Evolutionary conservation across 2,888 invertebrate genomes (phyloP), one percentile per base, ranked within the genome.

Genomic region (Tryphoninae sp.): DNA sequence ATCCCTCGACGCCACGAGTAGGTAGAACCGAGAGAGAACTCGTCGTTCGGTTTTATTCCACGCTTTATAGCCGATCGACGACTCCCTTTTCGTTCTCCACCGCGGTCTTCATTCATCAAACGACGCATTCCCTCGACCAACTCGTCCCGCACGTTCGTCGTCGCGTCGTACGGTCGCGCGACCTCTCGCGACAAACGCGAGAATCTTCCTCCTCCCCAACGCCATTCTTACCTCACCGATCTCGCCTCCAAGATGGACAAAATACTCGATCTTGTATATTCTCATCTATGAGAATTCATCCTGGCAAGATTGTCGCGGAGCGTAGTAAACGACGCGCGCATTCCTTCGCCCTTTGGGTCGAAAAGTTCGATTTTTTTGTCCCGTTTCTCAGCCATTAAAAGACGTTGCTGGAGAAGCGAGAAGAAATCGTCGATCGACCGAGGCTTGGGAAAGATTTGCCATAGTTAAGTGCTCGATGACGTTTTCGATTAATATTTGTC

Each of bases 81-180:
- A 81, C 78, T 86, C 83, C 84, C 84, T 80, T 78, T 73, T 81
- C 84, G 83, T 86, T 82, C 84, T 85, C 81, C 80, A 6, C 82
- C 85, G 42, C 86, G 83, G 72, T 82, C 87, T 90, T 89, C 90
- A 90, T 90, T 90, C 90, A 89, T 90, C 88, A 88, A 86, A 87
- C 84, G 84, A 84, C 81, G 81, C 84, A 85, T 85, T 85, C 85
- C 64, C 83, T 68, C 68, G 73, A 65, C 79, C 22, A 80, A 77
- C 67, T 83, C 80, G 77, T 81, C 69, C 61, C 67, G 64, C 65
- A 79, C 73, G 58, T 59, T 78, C 77, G 33, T 74, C 80, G 74
- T 72, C 68, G 33, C 62, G 55, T 73, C 77, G 58, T 72, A 45
- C 13, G 45, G 45, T 78, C 72, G 53, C 72, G 71, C 72, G 55